A percentile compares a stretch with the other conserved stretches of the same genome.
These are phyloP conservation scores for Brachionus angularis DNA, from an alignment of 1,140 invertebrate genomes.

Conservation along the genomic window DNA sequence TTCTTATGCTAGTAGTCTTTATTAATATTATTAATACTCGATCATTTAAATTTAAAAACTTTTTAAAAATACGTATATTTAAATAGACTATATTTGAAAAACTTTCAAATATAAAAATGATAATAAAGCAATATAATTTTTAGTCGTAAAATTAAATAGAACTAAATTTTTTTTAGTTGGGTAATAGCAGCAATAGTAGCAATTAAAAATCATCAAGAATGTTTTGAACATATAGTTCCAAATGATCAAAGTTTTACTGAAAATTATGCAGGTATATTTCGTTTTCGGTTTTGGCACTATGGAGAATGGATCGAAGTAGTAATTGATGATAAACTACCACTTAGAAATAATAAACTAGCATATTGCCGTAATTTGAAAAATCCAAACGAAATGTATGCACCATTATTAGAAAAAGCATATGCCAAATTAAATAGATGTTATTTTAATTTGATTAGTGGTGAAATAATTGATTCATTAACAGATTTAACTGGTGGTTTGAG, in stretches of 20 bases:
- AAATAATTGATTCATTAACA: constrained; percentile 53
- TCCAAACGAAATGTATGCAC: constrained; percentile 60
- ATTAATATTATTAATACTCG: too few relatives aligned
- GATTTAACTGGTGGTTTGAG: constrained; percentile 53
- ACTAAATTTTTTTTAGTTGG: constrained; percentile 33
- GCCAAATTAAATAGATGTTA: constrained; percentile 57
- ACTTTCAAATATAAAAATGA: background rate
- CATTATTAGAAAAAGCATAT: constrained; percentile 61
- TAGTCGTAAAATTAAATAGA: too few relatives aligned
- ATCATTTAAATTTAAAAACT: too few relatives aligned
- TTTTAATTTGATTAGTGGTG: constrained; percentile 51
- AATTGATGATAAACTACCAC: constrained; percentile 59
- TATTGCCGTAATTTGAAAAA: constrained; percentile 54
- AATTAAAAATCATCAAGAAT: background rate
- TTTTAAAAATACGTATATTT: too few relatives aligned
- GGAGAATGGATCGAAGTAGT: constrained; percentile 59
- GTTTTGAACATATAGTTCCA: constrained; percentile 29
- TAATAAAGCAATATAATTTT: too few relatives aligned
- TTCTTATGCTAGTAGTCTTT: too few relatives aligned
- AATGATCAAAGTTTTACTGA: constrained; percentile 29
- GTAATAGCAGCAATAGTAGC: constrained; percentile 1
- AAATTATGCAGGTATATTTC: constrained; percentile 51
- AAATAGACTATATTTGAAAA: background rate
- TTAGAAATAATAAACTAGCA: constrained; percentile 6
- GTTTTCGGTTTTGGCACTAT: constrained; percentile 59